Evolutionary conservation across 2,113 vertebrate species (phyloP).

Genomic region (Oncorhynchus nerka): DNA sequence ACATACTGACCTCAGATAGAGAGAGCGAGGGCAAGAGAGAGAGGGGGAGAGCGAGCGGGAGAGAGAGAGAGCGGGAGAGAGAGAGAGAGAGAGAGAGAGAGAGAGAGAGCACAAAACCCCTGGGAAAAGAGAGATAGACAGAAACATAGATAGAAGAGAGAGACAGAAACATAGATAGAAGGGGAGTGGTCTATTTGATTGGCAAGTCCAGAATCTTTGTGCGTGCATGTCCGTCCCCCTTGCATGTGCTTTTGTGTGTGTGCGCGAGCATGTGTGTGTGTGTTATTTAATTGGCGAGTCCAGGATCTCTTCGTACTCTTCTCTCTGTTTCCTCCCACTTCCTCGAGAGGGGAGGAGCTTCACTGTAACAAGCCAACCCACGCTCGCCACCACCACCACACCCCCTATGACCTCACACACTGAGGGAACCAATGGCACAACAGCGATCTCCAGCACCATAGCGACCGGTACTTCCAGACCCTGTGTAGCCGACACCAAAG

Average conservation of each 20-base stretch:
- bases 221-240: too few species aligned
- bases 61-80: background rate
- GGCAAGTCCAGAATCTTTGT: slow-evolving; percentile 89
- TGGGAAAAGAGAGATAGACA: background rate
- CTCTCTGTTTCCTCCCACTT: slow-evolving; percentile 73
- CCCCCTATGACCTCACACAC: slow-evolving; percentile 83
- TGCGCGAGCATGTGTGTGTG: background rate
- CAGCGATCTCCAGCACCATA: slow-evolving; percentile 84
- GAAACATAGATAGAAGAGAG: background rate
- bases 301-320: slow-evolving; percentile 92
- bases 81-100: background rate
- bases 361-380: slow-evolving; percentile 62
- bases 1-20: slow-evolving; percentile 2
- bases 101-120: background rate
- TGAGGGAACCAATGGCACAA: slow-evolving; percentile 79
- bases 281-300: slow-evolving; percentile 86
- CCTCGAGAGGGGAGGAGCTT: slow-evolving; percentile 72
- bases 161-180: background rate
- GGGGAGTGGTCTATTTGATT: slow-evolving; percentile 70
- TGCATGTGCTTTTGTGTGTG: too few species aligned
- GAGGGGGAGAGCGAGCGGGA: background rate
- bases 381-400: slow-evolving; percentile 82
- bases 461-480: slow-evolving; percentile 87
- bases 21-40: background rate
- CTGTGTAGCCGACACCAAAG: slow-evolving; percentile 90